Base-by-base conservation (phyloP, 2,888 invertebrate species). In the Dryadula phaetusa region DNA sequence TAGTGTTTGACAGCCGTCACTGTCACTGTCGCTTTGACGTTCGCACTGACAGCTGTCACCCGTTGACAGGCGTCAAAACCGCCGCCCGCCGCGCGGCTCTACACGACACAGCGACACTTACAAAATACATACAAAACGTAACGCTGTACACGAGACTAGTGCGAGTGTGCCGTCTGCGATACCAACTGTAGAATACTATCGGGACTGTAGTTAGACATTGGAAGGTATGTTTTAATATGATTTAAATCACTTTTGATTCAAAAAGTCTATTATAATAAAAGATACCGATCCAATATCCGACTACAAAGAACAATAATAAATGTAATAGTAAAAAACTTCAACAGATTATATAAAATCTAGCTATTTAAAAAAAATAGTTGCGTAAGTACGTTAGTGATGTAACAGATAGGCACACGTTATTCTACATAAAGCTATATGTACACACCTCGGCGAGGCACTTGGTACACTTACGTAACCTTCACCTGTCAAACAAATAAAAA, bases 51-150 rank as follows among this genome's bases (percentile, higher is more conserved):
- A 44, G 42, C 46, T 58, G 40, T 37, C 25, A n/a, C n/a, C 25
- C 14, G 12, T 28, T 49, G 20, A 37, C 64, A 34, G 47, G 25
- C 40, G 18, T 46, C 10, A 14, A 8, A 6, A 6, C 25, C 40
- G 22, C 40, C 49, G 49, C 25, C 40, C 52, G 32, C 64, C 62
- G n/a, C n/a, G n/a, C n/a, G 69, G 16, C n/a, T 81, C 87, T 89
- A 90, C 86, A 88, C 88, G 88, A 88, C 88, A 90, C 86, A 87
- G 81, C 81, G 82, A 86, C 87, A 88, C 81, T 76, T 79, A 77
- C 83, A 83, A 86, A 52, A 87, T 85, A 88, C 81, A 84, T 88
- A 87, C 83, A 87, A 87, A 86, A 87, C 86, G 77, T 83, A 88
- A 88, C 89, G 87, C 87, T 88, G 89, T 90, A 90, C 89, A 89